phyloP scores from a whole-genome alignment of 2,888 invertebrate genomes.

The Epicampocera succincta region DNA sequence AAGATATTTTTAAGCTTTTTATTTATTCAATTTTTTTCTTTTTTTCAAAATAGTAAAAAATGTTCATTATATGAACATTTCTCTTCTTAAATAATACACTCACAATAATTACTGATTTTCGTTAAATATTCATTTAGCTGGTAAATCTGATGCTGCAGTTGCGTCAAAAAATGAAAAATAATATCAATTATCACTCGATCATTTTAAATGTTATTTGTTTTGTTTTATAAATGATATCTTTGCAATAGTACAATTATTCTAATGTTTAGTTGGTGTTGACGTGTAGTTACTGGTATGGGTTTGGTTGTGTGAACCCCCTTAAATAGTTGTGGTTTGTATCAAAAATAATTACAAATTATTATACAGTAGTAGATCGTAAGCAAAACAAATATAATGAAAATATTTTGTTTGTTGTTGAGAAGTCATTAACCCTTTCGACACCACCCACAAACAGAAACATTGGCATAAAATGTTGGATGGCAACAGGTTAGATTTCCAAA shows the following conservation, averaged over 20 bases:
- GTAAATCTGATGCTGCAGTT: slow-evolving; percentile 24
- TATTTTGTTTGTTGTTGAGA: too few relatives aligned
- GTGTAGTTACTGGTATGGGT: background rate
- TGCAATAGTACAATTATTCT: background rate
- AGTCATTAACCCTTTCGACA: too few relatives aligned
- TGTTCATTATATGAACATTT: slow-evolving; percentile 8
- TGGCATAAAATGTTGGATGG: too few relatives aligned
- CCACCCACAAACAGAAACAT: too few relatives aligned
- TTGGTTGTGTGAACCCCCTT: background rate
- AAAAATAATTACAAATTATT: too few relatives aligned
- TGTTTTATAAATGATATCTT: slow-evolving; percentile 18
- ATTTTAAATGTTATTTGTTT: slow-evolving; percentile 27
- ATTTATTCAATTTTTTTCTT: slow-evolving; percentile 19
- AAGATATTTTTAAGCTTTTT: background rate
- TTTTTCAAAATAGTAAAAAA: slow-evolving; percentile 51
- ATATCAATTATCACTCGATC: slow-evolving; percentile 57
- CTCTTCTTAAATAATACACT: slow-evolving; percentile 21
- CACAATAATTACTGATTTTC: slow-evolving; percentile 1
- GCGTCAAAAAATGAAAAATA: slow-evolving; percentile 37
- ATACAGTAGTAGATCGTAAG: too few relatives aligned
- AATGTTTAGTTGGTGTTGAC: background rate
- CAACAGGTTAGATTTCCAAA: too few relatives aligned
- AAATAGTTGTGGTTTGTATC: too few relatives aligned
- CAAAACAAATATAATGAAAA: too few relatives aligned
- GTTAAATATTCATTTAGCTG: background rate